Base-by-base conservation (phyloP, 2,888 invertebrate genomes). In the Bombylius discolor region DNA sequence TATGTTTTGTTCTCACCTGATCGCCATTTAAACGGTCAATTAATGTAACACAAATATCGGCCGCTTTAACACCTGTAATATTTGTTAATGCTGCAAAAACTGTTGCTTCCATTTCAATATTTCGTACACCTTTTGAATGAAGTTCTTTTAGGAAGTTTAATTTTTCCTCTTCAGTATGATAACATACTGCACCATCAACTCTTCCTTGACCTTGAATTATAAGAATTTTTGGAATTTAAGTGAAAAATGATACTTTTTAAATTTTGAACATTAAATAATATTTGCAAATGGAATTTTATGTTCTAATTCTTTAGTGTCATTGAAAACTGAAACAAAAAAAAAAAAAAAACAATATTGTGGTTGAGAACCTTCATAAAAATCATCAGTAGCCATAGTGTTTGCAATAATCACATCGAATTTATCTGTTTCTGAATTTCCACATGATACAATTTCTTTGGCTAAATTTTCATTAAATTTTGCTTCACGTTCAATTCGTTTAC, bases 31-130 rank as follows among this genome's bases (percentile, higher is more conserved):
- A 72, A 31, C 89, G 78, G 69, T 90, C 78, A 4, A 90, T 60
- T 0, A 88, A 65, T 0, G 87, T 81, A 0, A 87, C 86, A 66
- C 89, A 89, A 0, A 87, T 77, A 46, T 85, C 82, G 0, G 82
- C 84, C 1, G 83, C 80, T 61, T 79, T 75, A 1, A 87, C 72
- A 0, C 82, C 82, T 1, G 83, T 82, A 60, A 80, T 78, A 50
- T 78, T 73, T 6, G 85, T 84, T 52, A 83, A 68, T 0, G 87
- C 84, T 0, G 86, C 79, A 64, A 89, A 86, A 46, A 85, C 84
- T 0, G 83, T 79, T 1, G 83, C 82, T 68, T 89, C 89, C 89
- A 87, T 87, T 70, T 89, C 89, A 52, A 89, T 85, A 66, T 89
- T 89, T 48, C 76, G 77, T 1, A 89, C 81, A 0, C 84, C 86